phyloP scores from a whole-genome alignment of 2,797 vertebrate genomes.

The Gastrophryne carolinensis region DNA sequence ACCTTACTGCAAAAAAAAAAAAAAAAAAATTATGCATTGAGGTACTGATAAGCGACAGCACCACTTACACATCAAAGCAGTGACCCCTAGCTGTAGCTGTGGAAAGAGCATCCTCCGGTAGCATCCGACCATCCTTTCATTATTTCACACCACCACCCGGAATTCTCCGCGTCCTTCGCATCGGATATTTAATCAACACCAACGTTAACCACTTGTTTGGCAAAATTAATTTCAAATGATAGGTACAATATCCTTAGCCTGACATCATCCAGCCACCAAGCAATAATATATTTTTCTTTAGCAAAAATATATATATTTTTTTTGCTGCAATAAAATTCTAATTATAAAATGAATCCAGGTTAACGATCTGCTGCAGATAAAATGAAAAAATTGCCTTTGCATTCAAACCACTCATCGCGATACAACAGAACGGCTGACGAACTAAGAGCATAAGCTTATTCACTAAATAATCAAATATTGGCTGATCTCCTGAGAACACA shows the following conservation, averaged over 20 bases:
- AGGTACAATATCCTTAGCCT: not conserved
- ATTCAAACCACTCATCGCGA: not conserved
- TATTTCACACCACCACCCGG: not conserved
- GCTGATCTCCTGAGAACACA: not conserved
- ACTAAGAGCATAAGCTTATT: too few species aligned
- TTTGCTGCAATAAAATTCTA: too few species aligned
- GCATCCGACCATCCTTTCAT: conserved; percentile 7
- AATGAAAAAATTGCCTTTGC: not conserved
- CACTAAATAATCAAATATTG: not conserved
- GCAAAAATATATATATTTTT: not conserved
- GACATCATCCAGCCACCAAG: not conserved
- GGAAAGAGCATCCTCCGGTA: conserved; percentile 18
- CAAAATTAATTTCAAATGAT: not conserved
- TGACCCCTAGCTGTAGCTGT: conserved; percentile 29
- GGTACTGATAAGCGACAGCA: not conserved
- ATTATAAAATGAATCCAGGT: too few species aligned
- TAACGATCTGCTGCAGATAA: not conserved
- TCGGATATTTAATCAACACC: not conserved
- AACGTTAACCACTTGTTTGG: not conserved
- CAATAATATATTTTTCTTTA: not conserved
- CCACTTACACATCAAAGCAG: not conserved
- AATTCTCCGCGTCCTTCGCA: not conserved
- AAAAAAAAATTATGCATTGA: not conserved
- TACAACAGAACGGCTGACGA: too few species aligned
- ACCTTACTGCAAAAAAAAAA: too few species aligned